These are phyloP conservation scores for Apostichopus leukothele DNA, from an alignment of 53 echinoderm and acorn worm species.

Conservation along the genomic window DNA sequence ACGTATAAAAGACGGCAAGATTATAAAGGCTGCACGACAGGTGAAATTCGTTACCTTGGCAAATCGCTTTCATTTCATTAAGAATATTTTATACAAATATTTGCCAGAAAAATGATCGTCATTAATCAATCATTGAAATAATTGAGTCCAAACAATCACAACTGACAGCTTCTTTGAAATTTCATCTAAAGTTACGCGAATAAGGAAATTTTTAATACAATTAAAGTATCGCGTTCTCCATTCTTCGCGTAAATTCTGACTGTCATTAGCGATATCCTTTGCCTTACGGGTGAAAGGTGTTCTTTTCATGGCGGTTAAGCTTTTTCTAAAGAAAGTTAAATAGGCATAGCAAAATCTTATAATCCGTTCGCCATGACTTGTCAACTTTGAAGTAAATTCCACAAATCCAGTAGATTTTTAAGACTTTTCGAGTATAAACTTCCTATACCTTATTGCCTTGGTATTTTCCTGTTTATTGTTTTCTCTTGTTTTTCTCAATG, in stretches of 20 bases:
- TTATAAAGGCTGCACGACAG: too few species aligned
- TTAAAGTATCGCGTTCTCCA: background rate
- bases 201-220: background rate
- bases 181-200: conserved; percentile 7
- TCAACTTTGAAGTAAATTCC: background rate
- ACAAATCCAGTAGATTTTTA: background rate
- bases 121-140: conserved; percentile 11
- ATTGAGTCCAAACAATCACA: background rate
- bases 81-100: too few species aligned
- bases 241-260: background rate
- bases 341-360: background rate
- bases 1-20: too few species aligned
- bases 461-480: too few species aligned
- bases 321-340: background rate
- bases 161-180: background rate
- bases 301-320: background rate
- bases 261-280: background rate
- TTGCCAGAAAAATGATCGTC: background rate
- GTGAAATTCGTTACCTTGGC: too few species aligned
- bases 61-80: too few species aligned
- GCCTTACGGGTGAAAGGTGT: conserved; percentile 2
- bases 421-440: too few species aligned
- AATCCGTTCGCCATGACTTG: background rate
- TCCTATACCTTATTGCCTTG: too few species aligned
- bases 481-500: too few species aligned